Evolutionary conservation across 2,113 vertebrate genomes (phyloP), one percentile per base, ranked within the genome.

Genomic region (Fregetta grallaria): DNA sequence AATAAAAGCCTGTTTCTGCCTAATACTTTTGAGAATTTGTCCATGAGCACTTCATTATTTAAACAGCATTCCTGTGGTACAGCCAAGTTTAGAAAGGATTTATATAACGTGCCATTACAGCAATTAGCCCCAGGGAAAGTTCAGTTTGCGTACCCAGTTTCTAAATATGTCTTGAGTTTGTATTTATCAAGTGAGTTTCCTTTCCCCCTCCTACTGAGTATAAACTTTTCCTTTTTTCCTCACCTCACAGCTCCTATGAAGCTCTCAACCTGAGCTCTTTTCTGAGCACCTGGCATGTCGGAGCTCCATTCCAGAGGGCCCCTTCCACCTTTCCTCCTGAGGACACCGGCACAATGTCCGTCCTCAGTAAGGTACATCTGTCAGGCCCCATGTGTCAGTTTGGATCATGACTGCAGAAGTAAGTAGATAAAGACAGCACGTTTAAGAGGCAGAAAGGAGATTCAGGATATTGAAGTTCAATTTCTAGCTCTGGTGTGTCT

Each of bases 81-180:
- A 78, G 83, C 91, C 92, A 94, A 94, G 86, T 94, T 96, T 91
- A 92, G 92, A 93, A 92, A 89, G 83, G 73, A 94, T 93, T 92
- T 97, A 96, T 94, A 96, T 95, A 96, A 92, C 73, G 91, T 93
- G 79, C 92, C 76, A 91, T 96, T 96, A 96, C 86, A 92, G 86
- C 76, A 95, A 91, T 94, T 96, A 94, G 73, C 95, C 86, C 68
- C 61, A 87, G 91, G 94, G 91, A 85, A 94, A 95, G 52, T 92
- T 96, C 95, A 92, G 32, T 58, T 96, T 91, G 76, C 86, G 94
- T 84, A 85, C n/a, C 40, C 83, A 72, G 80, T 70, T 92, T 84
- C 86, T 91, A 94, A 96, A 94, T 95, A 73, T 66, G 76, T 72
- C 86, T 75, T 87, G 62, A 92, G 73, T 87, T 95, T 93, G 59